phyloP scores from a whole-genome alignment of 2,113 vertebrate genomes.

The Labeo catla region DNA sequence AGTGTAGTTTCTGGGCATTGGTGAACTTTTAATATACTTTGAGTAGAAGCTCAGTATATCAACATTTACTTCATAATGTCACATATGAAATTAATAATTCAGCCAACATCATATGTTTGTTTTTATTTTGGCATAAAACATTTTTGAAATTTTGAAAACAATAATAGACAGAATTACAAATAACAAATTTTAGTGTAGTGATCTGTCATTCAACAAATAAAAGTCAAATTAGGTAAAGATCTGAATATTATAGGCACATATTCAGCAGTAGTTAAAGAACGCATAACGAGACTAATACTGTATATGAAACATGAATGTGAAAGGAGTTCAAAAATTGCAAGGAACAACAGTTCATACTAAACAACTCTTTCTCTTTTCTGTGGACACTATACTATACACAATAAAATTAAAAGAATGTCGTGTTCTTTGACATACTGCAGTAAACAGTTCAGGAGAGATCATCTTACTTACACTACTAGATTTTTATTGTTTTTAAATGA shows the following conservation, averaged over 20 bases:
- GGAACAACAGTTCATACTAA: neutral
- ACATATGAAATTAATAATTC: neutral
- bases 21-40: neutral
- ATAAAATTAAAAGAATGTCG: no score
- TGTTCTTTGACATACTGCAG: no score
- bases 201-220: neutral
- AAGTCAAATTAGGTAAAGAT: neutral
- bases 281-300: neutral
- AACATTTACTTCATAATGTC: no score
- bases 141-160: neutral
- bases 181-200: neutral
- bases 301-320: neutral
- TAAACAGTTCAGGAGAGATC: neutral
- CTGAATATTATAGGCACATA: neutral
- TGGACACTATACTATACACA: no score
- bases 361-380: neutral
- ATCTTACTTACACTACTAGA: no score
- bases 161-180: neutral
- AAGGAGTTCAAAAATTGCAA: neutral
- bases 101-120: neutral
- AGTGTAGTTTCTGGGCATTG: neutral
- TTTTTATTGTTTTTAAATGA: no score
- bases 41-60: neutral
- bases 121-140: neutral
- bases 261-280: neutral